Evolutionary conservation across 2,113 vertebrate genomes (phyloP), one percentile per base, ranked within the genome.

Genomic region (Anhinga anhinga): DNA sequence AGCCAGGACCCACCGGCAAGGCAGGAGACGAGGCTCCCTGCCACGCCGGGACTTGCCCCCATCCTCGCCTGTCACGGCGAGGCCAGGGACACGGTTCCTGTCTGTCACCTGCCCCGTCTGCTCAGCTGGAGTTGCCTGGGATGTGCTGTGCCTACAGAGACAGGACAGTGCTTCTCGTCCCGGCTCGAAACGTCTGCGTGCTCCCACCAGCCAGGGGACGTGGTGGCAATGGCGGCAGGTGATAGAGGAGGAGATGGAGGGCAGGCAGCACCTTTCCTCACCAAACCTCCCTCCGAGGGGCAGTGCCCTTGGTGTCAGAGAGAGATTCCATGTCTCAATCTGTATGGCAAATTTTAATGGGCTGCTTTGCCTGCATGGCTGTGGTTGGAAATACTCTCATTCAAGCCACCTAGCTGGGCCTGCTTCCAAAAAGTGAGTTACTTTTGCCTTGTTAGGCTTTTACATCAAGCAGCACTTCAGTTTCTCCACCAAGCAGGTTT

Each of bases 361-460:
- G 40, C 81, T 91, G 58, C 50, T 97, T 72, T 83, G 58, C 62
- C 66, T 59, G 32, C 14, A 1, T 1, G 5, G 27, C 72, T 78
- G 65, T 4, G 0, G 32, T 30, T 84, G 73, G 84, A 95, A 96
- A 90, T n/a, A 49, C 17, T 49, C 78, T 90, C 36, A 65, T 18
- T 40, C 52, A 47, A 95, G 50, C 30, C 77, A 95, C 81, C 76
- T 81, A 81, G 30, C 63, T 40, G 32, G 65, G 67, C 55, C 74
- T 79, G n/a, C 50, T 82, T 94, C 76, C 83, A 89, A 88, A 91
- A 85, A 47, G 40, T 9, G 1, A 93, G 85, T 86, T 90, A 53
- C 89, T 94, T 91, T 91, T 47, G 56, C 70, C 50, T 92, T 63
- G 56, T 69, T 80, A 91, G 47, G 49, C n/a, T 86, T 95, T 93